A percentile compares a stretch with the other conserved stretches of the same genome.
Conservation (phyloP, 2,888 invertebrate species). For the Trachelus tabidus region DNA sequence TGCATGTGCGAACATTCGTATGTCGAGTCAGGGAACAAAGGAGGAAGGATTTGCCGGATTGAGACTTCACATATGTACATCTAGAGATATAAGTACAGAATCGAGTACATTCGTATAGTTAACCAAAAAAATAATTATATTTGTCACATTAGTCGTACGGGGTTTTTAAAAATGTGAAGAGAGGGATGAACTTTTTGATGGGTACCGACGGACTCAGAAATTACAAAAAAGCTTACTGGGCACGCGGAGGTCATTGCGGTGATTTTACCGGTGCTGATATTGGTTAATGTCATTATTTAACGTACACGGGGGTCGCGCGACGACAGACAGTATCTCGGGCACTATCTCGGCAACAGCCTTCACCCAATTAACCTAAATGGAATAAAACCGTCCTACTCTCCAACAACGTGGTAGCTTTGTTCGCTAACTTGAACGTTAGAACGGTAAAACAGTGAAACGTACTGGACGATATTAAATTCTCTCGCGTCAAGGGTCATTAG, state of each 20-base stretch:
- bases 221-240: not conserved
- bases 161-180: not conserved
- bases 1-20: not conserved
- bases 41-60: not conserved
- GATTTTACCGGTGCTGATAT: not conserved
- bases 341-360: not conserved
- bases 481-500: not conserved
- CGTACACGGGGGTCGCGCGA: not conserved
- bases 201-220: not conserved
- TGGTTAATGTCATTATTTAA: not conserved
- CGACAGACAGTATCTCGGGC: not conserved
- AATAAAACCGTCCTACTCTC: slow-evolving; percentile 13
- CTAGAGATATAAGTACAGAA: not conserved
- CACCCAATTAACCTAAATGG: slow-evolving; percentile 20
- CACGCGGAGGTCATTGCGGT: not conserved
- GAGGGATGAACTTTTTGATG: too few relatives aligned
- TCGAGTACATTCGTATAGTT: not conserved
- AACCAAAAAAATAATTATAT: not conserved
- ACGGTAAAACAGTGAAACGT: not conserved
- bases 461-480: not conserved
- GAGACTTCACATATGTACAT: not conserved
- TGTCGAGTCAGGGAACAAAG: not conserved
- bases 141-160: not conserved
- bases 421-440: not conserved
- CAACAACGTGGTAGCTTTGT: not conserved